Evolutionary conservation across 2,113 vertebrate species (phyloP).

Genomic region (Scalopus aquaticus): DNA sequence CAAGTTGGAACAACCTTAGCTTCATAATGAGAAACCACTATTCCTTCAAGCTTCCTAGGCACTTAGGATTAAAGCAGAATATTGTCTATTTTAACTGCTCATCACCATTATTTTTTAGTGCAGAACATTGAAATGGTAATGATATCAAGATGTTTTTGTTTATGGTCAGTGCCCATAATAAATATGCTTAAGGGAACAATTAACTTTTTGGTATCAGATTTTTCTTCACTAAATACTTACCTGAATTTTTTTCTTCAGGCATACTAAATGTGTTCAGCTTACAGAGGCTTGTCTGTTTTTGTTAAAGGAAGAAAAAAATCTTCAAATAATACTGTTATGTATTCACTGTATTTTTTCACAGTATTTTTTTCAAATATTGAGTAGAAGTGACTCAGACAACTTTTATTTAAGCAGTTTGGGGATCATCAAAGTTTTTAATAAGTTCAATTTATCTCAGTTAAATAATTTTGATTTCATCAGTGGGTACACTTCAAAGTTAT

Average conservation of each 20-base stretch:
- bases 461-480: constrained; percentile 23
- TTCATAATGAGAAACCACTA: constrained; percentile 23
- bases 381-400: constrained; percentile 23
- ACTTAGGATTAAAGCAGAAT: constrained; percentile 47
- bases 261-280: neutral
- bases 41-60: constrained; percentile 34
- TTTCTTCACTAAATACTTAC: constrained; percentile 64
- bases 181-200: constrained; percentile 51
- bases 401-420: constrained; percentile 36
- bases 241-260: constrained; percentile 43
- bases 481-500: neutral
- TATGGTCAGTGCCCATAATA: constrained; percentile 47
- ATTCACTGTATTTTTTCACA: constrained; percentile 39
- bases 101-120: constrained; percentile 45
- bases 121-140: constrained; percentile 37
- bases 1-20: constrained; percentile 16
- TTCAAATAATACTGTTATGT: constrained; percentile 29
- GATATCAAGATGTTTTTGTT: constrained; percentile 46
- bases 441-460: constrained; percentile 24
- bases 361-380: constrained; percentile 17
- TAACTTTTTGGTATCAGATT: constrained; percentile 65
- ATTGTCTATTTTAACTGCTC: constrained; percentile 40
- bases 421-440: neutral
- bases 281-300: constrained; percentile 19
- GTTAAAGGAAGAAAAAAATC: neutral